Percentiles rank a stretch among this genome's conserved stretches.
These are phyloP conservation scores for Scaptomyza polygonia DNA, from an alignment of 2,888 invertebrate genomes.

Conservation along the genomic window DNA sequence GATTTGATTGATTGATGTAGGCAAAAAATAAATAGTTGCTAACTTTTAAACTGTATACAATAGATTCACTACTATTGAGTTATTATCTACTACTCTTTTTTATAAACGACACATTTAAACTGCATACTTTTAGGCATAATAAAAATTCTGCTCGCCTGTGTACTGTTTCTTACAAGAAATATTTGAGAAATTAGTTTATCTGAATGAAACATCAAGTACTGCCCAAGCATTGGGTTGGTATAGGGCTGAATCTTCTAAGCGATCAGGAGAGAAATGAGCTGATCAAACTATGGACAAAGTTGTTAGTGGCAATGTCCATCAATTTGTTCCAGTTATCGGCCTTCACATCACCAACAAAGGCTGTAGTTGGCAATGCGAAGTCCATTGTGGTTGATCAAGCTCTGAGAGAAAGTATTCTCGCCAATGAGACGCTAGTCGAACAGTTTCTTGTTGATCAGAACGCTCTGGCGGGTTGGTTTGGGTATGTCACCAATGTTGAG, in stretches of 20 bases:
- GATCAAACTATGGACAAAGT: slow-evolving; percentile 60
- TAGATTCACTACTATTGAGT: not conserved
- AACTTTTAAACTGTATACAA: too few relatives aligned
- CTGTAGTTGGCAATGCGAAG: slow-evolving; percentile 59
- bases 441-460: slow-evolving; percentile 59
- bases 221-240: slow-evolving; percentile 19
- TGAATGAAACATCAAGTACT: too few relatives aligned
- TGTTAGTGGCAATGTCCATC: slow-evolving; percentile 70
- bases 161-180: too few relatives aligned
- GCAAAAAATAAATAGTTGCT: too few relatives aligned
- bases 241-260: slow-evolving; percentile 58
- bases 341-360: slow-evolving; percentile 53
- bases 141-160: not conserved
- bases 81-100: not conserved
- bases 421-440: slow-evolving; percentile 62
- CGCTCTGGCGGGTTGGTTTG: slow-evolving; percentile 37
- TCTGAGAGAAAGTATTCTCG: slow-evolving; percentile 44
- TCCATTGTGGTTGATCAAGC: slow-evolving; percentile 47
- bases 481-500: slow-evolving; percentile 46
- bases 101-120: not conserved
- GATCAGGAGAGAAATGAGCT: slow-evolving; percentile 42
- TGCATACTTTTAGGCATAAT: not conserved
- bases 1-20: too few relatives aligned
- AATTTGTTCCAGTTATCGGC: slow-evolving; percentile 59
- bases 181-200: too few relatives aligned